Conservation (phyloP, 37 sponge, comb jelly and placozoan species). For the Axinella damicornis region DNA sequence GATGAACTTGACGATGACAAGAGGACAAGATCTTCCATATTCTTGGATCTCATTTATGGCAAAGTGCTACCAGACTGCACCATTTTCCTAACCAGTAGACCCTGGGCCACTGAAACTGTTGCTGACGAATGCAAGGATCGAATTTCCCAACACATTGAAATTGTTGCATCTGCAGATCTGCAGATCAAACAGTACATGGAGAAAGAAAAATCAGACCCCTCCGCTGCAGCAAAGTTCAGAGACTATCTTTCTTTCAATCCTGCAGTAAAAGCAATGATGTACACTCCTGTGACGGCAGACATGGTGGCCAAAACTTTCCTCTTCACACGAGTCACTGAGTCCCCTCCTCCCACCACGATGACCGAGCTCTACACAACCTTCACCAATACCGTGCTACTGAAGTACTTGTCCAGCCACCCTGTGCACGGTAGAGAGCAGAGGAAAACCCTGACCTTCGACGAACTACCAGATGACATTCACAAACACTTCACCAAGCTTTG, state of each 20-base stretch:
- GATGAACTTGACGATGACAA: constrained; percentile 22
- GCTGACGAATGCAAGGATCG: too few species aligned
- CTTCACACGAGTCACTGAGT: background rate
- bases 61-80: constrained; percentile 17
- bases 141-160: too few species aligned
- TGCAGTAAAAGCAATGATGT: background rate
- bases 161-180: too few species aligned
- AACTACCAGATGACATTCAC: background rate
- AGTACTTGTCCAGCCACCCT: background rate
- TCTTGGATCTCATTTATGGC: constrained; percentile 19
- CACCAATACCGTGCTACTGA: background rate
- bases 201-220: too few species aligned
- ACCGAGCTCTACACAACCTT: constrained; percentile 16
- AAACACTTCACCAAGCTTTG: background rate
- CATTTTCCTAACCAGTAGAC: constrained; percentile 24
- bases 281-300: background rate
- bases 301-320: background rate
- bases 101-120: too few species aligned
- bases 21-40: constrained; percentile 13
- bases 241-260: constrained; percentile 1
- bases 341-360: background rate
- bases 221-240: background rate
- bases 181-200: too few species aligned
- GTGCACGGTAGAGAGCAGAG: background rate
- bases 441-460: background rate